phyloP scores from a whole-genome alignment of 1,140 invertebrate species.

The Nephotettix cincticeps region DNA sequence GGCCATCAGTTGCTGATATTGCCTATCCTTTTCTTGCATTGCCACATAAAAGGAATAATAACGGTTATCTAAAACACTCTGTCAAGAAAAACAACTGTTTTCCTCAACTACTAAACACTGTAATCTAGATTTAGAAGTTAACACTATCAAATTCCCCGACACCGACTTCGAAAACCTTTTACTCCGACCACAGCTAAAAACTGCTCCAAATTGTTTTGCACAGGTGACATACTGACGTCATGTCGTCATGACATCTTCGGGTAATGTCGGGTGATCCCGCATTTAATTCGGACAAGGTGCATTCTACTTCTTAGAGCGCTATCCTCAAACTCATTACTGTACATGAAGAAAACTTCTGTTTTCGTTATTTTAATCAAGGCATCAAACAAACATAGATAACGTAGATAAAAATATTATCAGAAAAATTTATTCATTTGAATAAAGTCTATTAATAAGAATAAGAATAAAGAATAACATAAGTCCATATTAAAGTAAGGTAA shows the following conservation, averaged over 20 bases:
- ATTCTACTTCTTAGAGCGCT: not conserved
- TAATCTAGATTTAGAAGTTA: slow-evolving; percentile 5
- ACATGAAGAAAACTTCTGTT: too few relatives aligned
- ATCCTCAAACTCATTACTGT: too few relatives aligned
- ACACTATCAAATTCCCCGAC: not conserved
- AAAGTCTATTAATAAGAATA: too few relatives aligned
- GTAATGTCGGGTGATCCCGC: slow-evolving; percentile 28
- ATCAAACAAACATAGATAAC: too few relatives aligned
- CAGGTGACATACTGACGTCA: slow-evolving; percentile 38
- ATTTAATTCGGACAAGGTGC: slow-evolving; percentile 18
- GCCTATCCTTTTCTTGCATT: slow-evolving; percentile 30
- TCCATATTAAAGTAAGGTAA: too few relatives aligned
- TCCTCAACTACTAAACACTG: not conserved
- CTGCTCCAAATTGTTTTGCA: slow-evolving; percentile 31
- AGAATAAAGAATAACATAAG: too few relatives aligned
- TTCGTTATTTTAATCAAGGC: too few relatives aligned
- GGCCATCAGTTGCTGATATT: slow-evolving; percentile 28
- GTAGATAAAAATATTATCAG: too few relatives aligned
- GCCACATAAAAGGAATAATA: slow-evolving; percentile 23
- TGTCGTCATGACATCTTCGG: slow-evolving; percentile 32
- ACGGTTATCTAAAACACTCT: slow-evolving; percentile 1
- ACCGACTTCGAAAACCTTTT: slow-evolving; percentile 11
- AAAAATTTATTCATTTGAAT: too few relatives aligned
- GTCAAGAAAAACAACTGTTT: not conserved
- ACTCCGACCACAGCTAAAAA: slow-evolving; percentile 20